A percentile compares a stretch with the other conserved stretches of the same genome.
phyloP scores from a whole-genome alignment of 2,888 invertebrate genomes.

The Leptinotarsa tumamoca region DNA sequence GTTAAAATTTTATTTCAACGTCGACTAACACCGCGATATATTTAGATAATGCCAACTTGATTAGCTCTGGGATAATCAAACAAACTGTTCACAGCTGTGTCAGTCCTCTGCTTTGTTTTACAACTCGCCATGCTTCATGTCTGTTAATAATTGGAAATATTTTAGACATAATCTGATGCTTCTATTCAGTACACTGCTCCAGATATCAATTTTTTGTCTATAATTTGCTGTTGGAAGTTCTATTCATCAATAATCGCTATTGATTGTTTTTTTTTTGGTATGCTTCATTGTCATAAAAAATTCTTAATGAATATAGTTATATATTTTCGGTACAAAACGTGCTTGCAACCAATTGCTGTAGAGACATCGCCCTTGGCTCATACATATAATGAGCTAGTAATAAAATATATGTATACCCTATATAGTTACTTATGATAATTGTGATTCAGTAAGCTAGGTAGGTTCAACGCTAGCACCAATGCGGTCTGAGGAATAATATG shows the following conservation, averaged over 20 bases:
- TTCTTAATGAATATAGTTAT: background rate
- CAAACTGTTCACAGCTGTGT: background rate
- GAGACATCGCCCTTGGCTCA: too few relatives aligned
- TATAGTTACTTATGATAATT: constrained; percentile 20
- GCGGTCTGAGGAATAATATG: background rate
- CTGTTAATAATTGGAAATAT: background rate
- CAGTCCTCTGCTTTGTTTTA: constrained; percentile 1
- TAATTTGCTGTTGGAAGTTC: too few relatives aligned
- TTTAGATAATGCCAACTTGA: constrained; percentile 58
- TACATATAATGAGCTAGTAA: too few relatives aligned
- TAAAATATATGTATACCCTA: background rate
- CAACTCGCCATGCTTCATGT: constrained; percentile 1
- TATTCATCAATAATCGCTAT: too few relatives aligned
- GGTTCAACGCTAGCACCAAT: background rate
- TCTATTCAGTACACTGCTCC: background rate
- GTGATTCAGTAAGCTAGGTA: constrained; percentile 12
- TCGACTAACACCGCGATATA: constrained; percentile 43
- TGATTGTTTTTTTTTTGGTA: too few relatives aligned
- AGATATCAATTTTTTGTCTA: background rate
- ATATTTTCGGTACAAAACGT: background rate
- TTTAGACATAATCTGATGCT: background rate
- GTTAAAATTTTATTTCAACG: constrained; percentile 12
- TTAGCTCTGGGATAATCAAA: constrained; percentile 27
- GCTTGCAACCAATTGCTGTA: too few relatives aligned
- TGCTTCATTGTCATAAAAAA: too few relatives aligned